Evolutionary conservation across 2,888 invertebrate species (phyloP), one percentile per base, ranked within the genome.

Genomic region (Autographa pulchrina): DNA sequence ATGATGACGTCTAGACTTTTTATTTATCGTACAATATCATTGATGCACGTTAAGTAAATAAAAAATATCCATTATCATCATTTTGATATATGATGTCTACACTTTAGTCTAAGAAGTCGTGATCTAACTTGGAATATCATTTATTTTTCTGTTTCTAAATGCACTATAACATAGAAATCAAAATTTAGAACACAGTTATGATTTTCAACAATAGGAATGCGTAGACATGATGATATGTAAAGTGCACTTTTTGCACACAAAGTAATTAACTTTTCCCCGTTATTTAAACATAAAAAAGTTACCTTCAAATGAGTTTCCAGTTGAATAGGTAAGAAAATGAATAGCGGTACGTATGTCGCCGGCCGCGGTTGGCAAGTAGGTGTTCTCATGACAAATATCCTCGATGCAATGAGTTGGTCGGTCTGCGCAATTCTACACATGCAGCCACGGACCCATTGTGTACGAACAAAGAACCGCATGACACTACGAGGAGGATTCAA

Each of bases 391-490:
- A 92, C 89, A 90, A 92, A 93, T 90, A 92, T 90, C 85, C 89
- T 88, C 86, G 83, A 86, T 87, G 88, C 89, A 87, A 90, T 90
- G 89, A 88, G 87, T 89, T 88, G 90, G 89, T 89, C 89, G 88
- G 92, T 90, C 89, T 89, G 84, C 87, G 87, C 92, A 91, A 90
- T 92, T 89, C 92, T 91, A 92, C 92, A 93, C 92, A 93, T 92
- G 81, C 86, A 84, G 86, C 81, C 72, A 70, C 72, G 72, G 74
- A 68, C 78, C 93, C 81, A 94, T 95, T 95, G 95, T 95, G 84
- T 77, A 75, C 87, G 90, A 90, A 95, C 95, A 95, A 95, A 90
- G 92, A 87, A 83, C 87, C 83, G 88, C 90, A 89, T 90, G 90
- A 91, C 89, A 90, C 91, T 91, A 90, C 86, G 92, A 89, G 87